A percentile compares a stretch with the other conserved stretches of the same genome.
These are phyloP conservation scores for Steinernema feltiae DNA, from an alignment of 1,140 invertebrate genomes.

Conservation along the genomic window DNA sequence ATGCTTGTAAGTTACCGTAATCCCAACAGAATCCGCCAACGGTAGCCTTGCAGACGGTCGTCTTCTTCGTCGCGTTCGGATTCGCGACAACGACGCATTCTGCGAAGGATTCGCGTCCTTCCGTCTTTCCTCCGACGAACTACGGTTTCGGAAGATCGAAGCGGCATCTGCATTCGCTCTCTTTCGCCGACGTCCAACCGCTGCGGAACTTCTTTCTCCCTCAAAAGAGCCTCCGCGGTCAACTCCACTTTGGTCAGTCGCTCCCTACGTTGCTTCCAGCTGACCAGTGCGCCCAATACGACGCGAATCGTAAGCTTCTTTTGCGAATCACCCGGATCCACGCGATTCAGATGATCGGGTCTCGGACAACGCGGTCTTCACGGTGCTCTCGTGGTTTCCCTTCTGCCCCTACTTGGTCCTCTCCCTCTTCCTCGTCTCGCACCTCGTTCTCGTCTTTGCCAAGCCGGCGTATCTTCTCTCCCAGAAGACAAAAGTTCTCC, in stretches of 20 bases:
- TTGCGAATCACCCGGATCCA: background rate
- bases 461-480: background rate
- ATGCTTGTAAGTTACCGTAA: background rate
- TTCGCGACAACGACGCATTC: background rate
- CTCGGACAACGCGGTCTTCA: background rate
- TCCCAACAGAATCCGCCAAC: too few relatives aligned
- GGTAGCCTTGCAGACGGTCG: background rate
- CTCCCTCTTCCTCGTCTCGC: background rate
- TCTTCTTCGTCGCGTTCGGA: background rate
- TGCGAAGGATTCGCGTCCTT: background rate
- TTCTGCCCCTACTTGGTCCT: background rate
- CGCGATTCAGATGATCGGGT: background rate
- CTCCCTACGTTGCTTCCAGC: background rate
- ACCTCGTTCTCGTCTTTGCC: background rate
- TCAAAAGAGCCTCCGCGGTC: background rate
- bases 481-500: background rate
- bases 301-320: background rate
- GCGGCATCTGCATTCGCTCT: background rate
- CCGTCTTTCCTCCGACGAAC: background rate
- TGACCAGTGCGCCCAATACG: background rate
- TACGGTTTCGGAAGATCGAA: background rate
- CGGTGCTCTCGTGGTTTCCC: background rate
- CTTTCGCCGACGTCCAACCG: background rate
- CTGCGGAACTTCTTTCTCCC: background rate
- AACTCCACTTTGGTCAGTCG: background rate